Conservation (phyloP, 2,888 invertebrate genomes). For the Himalopsyche kuldschensis region DNA sequence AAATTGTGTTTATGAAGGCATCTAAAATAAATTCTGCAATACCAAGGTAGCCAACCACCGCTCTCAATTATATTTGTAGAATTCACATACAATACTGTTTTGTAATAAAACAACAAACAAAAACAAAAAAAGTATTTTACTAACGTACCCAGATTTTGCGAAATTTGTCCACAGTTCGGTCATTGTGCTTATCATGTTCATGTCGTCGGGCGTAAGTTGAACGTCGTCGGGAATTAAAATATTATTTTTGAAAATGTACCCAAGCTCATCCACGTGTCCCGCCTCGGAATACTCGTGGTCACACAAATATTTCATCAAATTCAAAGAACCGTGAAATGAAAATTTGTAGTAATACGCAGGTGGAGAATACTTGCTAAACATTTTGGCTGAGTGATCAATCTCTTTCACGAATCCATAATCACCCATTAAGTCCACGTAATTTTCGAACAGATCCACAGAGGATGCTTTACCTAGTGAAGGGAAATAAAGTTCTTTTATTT, state of each 20-base stretch:
- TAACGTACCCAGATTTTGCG: conserved; percentile 12
- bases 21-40: too few relatives aligned
- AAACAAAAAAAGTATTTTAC: too few relatives aligned
- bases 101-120: too few relatives aligned
- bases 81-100: too few relatives aligned
- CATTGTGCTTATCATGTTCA: background rate
- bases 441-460: conserved; percentile 13
- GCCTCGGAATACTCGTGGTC: conserved; percentile 32
- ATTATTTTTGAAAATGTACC: conserved; percentile 41
- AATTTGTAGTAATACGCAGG: conserved; percentile 40
- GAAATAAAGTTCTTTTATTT: conserved; percentile 43
- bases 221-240: conserved; percentile 17
- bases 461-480: conserved; percentile 20
- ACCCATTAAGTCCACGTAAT: conserved; percentile 34
- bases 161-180: conserved; percentile 22
- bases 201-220: background rate
- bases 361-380: conserved; percentile 14
- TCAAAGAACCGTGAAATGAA: conserved; percentile 40
- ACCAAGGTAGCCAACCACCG: too few relatives aligned
- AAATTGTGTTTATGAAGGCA: too few relatives aligned
- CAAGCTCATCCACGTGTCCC: conserved; percentile 41
- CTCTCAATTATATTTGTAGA: too few relatives aligned
- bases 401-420: conserved; percentile 39
- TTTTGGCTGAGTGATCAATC: conserved; percentile 36
- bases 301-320: conserved; percentile 33